Conservation (phyloP, 2,113 vertebrate genomes). For the Puma concolor region DNA sequence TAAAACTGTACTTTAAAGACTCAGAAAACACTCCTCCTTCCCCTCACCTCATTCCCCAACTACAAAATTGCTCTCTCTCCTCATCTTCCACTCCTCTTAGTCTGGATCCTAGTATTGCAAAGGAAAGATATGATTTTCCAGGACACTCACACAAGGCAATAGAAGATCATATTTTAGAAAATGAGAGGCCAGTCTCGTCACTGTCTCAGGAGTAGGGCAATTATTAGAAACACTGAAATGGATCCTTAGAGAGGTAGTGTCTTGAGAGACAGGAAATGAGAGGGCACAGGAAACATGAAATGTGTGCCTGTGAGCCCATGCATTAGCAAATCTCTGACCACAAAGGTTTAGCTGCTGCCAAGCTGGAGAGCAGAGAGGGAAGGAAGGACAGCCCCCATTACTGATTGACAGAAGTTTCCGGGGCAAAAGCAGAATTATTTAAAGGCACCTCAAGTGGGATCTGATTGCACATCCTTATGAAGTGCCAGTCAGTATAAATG, state of each 20-base stretch:
- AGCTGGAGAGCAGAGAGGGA: neutral
- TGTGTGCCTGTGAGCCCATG: constrained; percentile 47
- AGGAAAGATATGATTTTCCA: constrained; percentile 58
- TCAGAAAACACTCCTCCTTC: neutral
- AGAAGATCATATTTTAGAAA: constrained; percentile 74
- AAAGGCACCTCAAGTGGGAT: constrained; percentile 58
- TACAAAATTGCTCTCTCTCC: constrained; percentile 18
- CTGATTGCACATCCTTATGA: constrained; percentile 63
- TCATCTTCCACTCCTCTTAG: constrained; percentile 30
- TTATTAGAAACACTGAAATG: constrained; percentile 74
- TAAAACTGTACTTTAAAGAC: constrained; percentile 45
- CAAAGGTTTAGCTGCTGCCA: constrained; percentile 34
- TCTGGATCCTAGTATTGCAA: neutral
- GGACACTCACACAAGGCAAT: constrained; percentile 51
- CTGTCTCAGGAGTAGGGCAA: constrained; percentile 69
- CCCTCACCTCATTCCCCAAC: neutral
- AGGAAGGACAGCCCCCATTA: neutral
- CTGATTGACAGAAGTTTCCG: constrained; percentile 50
- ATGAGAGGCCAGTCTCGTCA: constrained; percentile 66
- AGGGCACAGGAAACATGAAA: constrained; percentile 76
- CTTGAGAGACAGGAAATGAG: constrained; percentile 74
- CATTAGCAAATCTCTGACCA: constrained; percentile 74
- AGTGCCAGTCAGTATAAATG: constrained; percentile 52
- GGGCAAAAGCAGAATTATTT: constrained; percentile 61
- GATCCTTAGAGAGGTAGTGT: constrained; percentile 62